Conservation (phyloP, 2,888 invertebrate species). For the Cremastobaeus sp. region DNA sequence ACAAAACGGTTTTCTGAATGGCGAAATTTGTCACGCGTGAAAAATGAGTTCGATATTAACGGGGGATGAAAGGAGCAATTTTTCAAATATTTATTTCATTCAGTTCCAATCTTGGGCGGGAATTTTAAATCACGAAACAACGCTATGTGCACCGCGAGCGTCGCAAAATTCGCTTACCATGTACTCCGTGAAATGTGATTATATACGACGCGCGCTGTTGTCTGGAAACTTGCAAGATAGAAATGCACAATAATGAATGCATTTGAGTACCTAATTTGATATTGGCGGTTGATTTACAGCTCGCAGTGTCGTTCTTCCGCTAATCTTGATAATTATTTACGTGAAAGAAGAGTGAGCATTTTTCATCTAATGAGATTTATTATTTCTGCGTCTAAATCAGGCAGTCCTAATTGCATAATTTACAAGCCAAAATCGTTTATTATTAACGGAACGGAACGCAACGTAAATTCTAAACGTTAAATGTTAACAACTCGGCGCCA, state of each 20-base stretch:
- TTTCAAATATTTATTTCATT: conserved; percentile 9
- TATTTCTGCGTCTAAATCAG: too few relatives aligned
- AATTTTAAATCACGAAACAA: conserved; percentile 47
- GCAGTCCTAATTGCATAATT: too few relatives aligned
- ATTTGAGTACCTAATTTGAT: conserved; percentile 54
- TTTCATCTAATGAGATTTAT: conserved; percentile 38
- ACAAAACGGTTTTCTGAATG: too few relatives aligned
- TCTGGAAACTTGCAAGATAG: conserved; percentile 49
- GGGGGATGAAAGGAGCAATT: neutral
- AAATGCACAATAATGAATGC: conserved; percentile 53
- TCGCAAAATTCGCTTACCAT: conserved; percentile 42
- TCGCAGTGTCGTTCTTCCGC: conserved; percentile 41
- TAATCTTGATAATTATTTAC: conserved; percentile 45
- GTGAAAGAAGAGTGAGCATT: neutral
- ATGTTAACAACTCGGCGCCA: too few relatives aligned
- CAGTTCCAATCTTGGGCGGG: conserved; percentile 15
- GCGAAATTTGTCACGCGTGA: too few relatives aligned
- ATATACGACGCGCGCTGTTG: conserved; percentile 49
- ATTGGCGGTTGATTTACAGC: conserved; percentile 51
- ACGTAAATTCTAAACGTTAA: too few relatives aligned
- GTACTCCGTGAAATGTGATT: conserved; percentile 47
- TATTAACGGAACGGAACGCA: too few relatives aligned
- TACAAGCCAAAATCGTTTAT: too few relatives aligned
- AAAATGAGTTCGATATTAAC: neutral
- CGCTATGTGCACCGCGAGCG: conserved; percentile 9